These are phyloP conservation scores for Neoitamus cyanurus DNA, from an alignment of 2,888 invertebrate genomes.

Conservation along the genomic window DNA sequence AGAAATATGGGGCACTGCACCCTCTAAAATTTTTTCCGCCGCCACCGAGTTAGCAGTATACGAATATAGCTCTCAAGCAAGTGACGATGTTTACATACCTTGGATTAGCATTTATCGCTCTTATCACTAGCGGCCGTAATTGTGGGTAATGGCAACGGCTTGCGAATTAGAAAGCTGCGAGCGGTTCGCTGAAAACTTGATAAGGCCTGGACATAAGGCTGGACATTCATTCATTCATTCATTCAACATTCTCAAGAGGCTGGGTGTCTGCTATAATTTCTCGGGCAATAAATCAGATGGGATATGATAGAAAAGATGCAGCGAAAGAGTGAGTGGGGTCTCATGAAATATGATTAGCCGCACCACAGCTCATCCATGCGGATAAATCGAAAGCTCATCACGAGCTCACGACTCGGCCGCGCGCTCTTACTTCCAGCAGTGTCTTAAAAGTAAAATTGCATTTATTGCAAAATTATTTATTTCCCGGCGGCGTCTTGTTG, in stretches of 20 bases:
- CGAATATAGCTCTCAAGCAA: neutral
- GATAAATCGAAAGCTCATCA: conserved; percentile 5
- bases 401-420: neutral
- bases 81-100: neutral
- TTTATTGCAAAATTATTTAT: neutral
- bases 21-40: neutral
- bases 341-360: conserved; percentile 5
- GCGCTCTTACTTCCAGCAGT: conserved; percentile 1
- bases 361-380: neutral
- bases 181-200: neutral
- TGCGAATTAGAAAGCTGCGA: neutral
- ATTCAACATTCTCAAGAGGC: neutral
- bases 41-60: neutral
- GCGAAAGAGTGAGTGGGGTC: neutral
- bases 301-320: neutral
- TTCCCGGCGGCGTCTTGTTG: neutral
- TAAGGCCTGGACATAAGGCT: neutral
- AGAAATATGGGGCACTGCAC: neutral
- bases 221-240: neutral
- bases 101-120: neutral
- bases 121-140: neutral
- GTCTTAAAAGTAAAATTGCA: neutral
- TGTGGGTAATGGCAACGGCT: neutral
- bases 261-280: neutral
- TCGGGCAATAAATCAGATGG: neutral